A percentile compares a stretch with the other conserved stretches of the same genome.
phyloP scores from a whole-genome alignment of 2,888 invertebrate genomes.

The Stenurella melanura region DNA sequence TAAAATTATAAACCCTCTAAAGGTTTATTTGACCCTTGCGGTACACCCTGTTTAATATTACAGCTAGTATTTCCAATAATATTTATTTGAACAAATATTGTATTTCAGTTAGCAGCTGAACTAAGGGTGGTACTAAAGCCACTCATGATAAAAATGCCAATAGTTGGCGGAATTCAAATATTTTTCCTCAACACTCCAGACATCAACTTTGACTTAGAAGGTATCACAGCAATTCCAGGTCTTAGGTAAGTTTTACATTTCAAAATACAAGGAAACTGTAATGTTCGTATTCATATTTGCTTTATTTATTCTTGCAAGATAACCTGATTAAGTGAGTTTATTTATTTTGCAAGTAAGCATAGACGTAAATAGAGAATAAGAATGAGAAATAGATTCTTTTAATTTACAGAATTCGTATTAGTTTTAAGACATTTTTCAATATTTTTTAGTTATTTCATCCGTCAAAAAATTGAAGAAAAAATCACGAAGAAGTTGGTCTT shows the following conservation, averaged over 20 bases:
- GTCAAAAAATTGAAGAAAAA: conserved; percentile 65
- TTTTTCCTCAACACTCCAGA: conserved; percentile 97
- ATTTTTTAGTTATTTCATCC: conserved; percentile 60
- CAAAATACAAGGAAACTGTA: background rate
- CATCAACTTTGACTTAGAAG: conserved; percentile 96
- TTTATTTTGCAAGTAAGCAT: no score
- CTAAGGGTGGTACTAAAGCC: conserved; percentile 92
- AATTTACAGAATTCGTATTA: background rate
- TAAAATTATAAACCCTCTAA: no score
- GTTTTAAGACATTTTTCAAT: background rate
- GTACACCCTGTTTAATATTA: no score
- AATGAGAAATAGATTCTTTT: no score
- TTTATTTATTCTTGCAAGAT: background rate
- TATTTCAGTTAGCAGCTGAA: conserved; percentile 62
- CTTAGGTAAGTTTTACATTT: conserved; percentile 79
- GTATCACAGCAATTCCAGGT: conserved; percentile 95
- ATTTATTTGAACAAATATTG: no score
- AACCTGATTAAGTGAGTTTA: no score
- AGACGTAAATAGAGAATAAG: no score
- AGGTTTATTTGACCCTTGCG: no score
- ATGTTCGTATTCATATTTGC: background rate
- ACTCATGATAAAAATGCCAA: conserved; percentile 88
- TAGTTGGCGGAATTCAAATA: conserved; percentile 94
- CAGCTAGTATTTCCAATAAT: no score
- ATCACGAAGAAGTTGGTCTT: conserved; percentile 86